Evolutionary conservation across 2,888 invertebrate species (phyloP).

Genomic region (Sympetrum striolatum): DNA sequence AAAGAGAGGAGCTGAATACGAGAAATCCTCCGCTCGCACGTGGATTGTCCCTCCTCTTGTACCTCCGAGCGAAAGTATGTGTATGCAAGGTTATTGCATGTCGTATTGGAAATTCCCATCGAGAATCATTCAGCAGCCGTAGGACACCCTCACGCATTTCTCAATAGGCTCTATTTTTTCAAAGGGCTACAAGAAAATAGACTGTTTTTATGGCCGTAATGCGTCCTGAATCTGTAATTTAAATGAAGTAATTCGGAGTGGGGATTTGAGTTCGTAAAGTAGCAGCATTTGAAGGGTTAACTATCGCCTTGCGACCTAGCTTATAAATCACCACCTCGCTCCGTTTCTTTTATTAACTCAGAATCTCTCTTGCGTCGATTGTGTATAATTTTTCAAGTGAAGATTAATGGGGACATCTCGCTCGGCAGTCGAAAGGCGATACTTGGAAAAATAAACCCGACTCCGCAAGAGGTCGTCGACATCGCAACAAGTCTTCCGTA

Average conservation of each 20-base stretch:
- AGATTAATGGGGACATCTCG: not conserved
- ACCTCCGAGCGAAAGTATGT: not conserved
- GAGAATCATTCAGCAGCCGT: not conserved
- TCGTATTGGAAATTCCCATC: not conserved
- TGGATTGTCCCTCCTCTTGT: not conserved
- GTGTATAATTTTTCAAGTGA: not conserved
- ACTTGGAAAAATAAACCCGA: not conserved
- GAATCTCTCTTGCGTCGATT: not conserved
- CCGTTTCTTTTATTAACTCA: not conserved
- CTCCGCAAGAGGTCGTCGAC: not conserved
- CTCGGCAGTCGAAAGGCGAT: not conserved
- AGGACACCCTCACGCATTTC: not conserved
- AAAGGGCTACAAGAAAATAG: not conserved
- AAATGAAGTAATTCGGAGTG: slow-evolving; percentile 23
- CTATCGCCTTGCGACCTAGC: not conserved
- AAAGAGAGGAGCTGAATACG: not conserved
- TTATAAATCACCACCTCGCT: not conserved
- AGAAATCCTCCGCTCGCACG: not conserved
- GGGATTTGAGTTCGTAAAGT: slow-evolving; percentile 24
- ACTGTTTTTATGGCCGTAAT: not conserved
- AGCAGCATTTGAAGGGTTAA: not conserved
- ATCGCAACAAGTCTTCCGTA: not conserved
- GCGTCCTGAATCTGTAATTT: slow-evolving; percentile 31
- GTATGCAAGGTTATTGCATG: not conserved
- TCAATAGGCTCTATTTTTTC: not conserved